phyloP scores from a whole-genome alignment of 2,888 invertebrate genomes.

The Megalurothrips usitatus region DNA sequence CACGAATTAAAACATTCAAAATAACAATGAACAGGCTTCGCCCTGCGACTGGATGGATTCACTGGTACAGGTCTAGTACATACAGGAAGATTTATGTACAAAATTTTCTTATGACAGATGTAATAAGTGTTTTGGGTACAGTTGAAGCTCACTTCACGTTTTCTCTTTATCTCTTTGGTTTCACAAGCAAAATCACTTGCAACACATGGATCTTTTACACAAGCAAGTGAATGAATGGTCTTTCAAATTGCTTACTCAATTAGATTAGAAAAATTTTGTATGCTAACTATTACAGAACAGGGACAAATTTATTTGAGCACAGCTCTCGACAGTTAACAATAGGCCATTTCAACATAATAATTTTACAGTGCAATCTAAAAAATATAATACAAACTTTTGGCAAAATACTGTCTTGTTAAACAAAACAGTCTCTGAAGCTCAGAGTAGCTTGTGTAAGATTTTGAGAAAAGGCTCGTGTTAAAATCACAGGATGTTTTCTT shows the following conservation, averaged over 20 bases:
- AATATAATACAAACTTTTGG: background rate
- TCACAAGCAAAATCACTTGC: constrained; percentile 9
- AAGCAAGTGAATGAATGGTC: background rate
- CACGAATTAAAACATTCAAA: constrained; percentile 18
- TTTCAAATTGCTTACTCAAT: background rate
- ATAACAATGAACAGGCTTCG: constrained; percentile 4
- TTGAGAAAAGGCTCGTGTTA: background rate
- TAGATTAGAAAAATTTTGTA: background rate
- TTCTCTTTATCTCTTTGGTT: background rate
- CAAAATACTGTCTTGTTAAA: background rate
- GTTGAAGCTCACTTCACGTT: background rate
- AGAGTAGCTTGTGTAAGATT: background rate
- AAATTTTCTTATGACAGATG: background rate
- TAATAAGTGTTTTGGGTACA: background rate
- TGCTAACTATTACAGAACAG: background rate
- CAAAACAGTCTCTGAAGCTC: background rate
- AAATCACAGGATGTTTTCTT: background rate
- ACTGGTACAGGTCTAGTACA: constrained; percentile 12
- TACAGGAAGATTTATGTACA: background rate
- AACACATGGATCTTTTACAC: background rate
- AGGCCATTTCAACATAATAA: background rate
- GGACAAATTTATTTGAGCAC: background rate
- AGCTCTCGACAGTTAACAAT: background rate
- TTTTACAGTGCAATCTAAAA: background rate
- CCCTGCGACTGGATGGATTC: constrained; percentile 1